Evolutionary conservation across 2,113 vertebrate species (phyloP).

Genomic region (Pedetes capensis): DNA sequence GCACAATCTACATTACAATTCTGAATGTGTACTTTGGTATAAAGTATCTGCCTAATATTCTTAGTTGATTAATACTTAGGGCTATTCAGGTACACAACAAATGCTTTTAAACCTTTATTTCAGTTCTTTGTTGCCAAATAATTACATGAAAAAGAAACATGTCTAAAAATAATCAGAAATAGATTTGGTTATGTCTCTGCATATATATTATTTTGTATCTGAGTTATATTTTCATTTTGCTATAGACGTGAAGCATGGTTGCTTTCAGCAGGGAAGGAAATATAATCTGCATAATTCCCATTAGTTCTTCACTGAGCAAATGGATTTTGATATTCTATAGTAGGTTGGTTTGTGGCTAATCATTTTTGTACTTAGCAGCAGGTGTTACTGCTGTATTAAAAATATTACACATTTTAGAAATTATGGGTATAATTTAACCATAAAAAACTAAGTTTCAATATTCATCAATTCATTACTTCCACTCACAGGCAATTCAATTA

Average conservation of each 20-base stretch:
- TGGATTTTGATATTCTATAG: constrained; percentile 76
- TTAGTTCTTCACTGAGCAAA: constrained; percentile 78
- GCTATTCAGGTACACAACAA: constrained; percentile 60
- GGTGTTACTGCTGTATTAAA: constrained; percentile 69
- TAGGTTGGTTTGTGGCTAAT: constrained; percentile 79
- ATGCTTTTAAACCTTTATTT: constrained; percentile 63
- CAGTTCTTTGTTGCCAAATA: constrained; percentile 67
- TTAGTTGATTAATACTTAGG: constrained; percentile 67
- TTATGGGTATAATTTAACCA: constrained; percentile 67
- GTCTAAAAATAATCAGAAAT: constrained; percentile 77
- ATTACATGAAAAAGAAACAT: constrained; percentile 73
- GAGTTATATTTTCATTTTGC: constrained; percentile 76
- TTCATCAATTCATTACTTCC: constrained; percentile 67
- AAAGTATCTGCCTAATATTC: constrained; percentile 40
- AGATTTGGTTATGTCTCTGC: constrained; percentile 62
- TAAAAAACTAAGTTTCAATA: constrained; percentile 68
- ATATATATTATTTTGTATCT: constrained; percentile 72
- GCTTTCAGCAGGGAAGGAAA: constrained; percentile 80
- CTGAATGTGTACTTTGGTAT: constrained; percentile 32
- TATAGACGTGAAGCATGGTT: constrained; percentile 77
- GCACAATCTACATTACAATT: constrained; percentile 54
- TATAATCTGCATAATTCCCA: constrained; percentile 81
- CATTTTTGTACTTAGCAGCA: constrained; percentile 79
- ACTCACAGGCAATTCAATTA: not conserved
- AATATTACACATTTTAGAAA: constrained; percentile 69